Percentiles rank a stretch among this genome's conserved stretches.
Evolutionary conservation across 2,113 vertebrate species (phyloP).

Genomic region (Epinephelus fuscoguttatus): DNA sequence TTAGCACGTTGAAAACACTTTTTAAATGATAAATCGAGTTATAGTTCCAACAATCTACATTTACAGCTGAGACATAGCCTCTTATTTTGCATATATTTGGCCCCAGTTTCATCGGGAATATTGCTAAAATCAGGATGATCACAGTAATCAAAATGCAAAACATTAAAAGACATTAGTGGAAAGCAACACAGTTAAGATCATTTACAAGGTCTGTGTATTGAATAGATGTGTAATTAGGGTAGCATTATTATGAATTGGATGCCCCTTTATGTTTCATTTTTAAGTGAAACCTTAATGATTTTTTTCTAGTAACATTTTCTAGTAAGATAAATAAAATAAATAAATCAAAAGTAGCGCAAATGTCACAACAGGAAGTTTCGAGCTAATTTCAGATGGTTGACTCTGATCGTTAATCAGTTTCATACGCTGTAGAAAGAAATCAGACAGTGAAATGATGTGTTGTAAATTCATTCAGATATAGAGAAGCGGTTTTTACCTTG

Average conservation of each 20-base stretch:
- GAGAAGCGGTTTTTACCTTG: conserved; percentile 72
- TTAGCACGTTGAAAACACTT: background rate
- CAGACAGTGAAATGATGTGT: background rate
- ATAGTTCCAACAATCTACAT: background rate
- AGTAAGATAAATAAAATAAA: background rate
- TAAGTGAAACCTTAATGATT: background rate
- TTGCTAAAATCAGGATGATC: background rate
- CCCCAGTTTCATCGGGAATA: background rate
- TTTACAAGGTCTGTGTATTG: too few species aligned
- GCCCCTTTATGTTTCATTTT: background rate
- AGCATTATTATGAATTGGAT: background rate
- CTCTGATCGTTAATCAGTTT: background rate
- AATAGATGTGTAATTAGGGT: background rate
- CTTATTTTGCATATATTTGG: background rate
- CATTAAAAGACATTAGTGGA: too few species aligned
- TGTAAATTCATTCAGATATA: background rate
- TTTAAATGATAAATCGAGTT: background rate
- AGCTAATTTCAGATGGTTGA: background rate
- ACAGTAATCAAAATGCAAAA: too few species aligned
- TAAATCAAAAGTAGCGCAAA: background rate
- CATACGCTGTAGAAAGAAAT: background rate
- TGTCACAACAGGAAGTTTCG: background rate
- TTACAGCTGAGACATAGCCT: too few species aligned
- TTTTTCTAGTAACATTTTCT: background rate
- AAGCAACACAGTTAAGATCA: too few species aligned